Conservation (phyloP, 2,797 vertebrate species). For the Remorina albescens region DNA sequence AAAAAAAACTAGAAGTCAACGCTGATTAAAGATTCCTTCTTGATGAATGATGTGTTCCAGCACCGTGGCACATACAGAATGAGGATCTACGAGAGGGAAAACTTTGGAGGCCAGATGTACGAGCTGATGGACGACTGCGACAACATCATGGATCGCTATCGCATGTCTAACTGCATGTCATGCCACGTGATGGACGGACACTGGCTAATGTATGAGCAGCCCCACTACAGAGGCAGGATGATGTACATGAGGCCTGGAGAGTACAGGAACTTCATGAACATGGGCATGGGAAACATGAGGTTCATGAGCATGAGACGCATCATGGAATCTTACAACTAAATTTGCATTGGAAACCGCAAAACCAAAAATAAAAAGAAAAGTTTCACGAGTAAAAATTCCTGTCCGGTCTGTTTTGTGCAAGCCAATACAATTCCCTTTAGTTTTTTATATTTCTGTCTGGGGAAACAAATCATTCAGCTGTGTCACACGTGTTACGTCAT, state of each 20-base stretch:
- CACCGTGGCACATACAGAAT: constrained; percentile 57
- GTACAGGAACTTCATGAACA: constrained; percentile 56
- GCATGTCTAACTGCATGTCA: constrained; percentile 64
- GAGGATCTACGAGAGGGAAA: constrained; percentile 59
- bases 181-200: constrained; percentile 65
- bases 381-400: neutral
- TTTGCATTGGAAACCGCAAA: neutral
- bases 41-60: constrained; percentile 16
- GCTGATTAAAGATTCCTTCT: neutral
- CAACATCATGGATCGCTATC: constrained; percentile 51
- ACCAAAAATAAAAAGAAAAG: constrained; percentile 49
- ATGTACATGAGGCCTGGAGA: constrained; percentile 68
- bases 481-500: too few relatives aligned
- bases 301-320: constrained; percentile 66
- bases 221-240: constrained; percentile 56
- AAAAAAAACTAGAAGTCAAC: neutral
- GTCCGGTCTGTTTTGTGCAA: neutral
- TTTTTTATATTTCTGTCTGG: too few relatives aligned
- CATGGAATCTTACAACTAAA: constrained; percentile 55
- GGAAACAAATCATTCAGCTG: too few relatives aligned
- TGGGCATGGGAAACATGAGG: constrained; percentile 42
- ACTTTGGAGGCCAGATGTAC: constrained; percentile 28
- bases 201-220: constrained; percentile 68
- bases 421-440: too few relatives aligned
- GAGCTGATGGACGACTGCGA: constrained; percentile 69